These are phyloP conservation scores for Conistra vaccinii DNA, from an alignment of 2,888 invertebrate genomes.

Conservation along the genomic window DNA sequence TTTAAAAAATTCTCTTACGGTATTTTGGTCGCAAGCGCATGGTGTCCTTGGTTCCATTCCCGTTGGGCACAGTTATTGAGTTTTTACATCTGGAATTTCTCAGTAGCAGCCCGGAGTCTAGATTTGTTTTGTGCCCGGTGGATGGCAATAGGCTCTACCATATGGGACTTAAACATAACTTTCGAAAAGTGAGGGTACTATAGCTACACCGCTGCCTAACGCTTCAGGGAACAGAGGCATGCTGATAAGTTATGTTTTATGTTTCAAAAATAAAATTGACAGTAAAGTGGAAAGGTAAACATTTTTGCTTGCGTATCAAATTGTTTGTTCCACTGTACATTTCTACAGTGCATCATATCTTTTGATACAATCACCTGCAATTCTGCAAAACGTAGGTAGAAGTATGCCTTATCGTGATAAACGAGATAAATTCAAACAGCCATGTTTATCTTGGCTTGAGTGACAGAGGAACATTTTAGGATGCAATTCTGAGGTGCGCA, in stretches of 20 bases:
- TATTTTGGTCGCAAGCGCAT: no score
- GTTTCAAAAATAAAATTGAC: background rate
- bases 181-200: background rate
- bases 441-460: constrained; percentile 40
- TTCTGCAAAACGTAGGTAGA: constrained; percentile 21
- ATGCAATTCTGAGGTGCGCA: constrained; percentile 6
- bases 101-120: no score
- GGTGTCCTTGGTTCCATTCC: no score
- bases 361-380: constrained; percentile 53
- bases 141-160: background rate
- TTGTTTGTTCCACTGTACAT: constrained; percentile 1
- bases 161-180: background rate
- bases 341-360: constrained; percentile 31
- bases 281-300: background rate
- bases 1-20: no score
- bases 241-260: background rate
- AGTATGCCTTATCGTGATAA: constrained; percentile 45
- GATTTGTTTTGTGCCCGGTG: no score
- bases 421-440: constrained; percentile 34
- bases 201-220: no score
- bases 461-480: constrained; percentile 47
- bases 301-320: background rate
- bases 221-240: background rate
- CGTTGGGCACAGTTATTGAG: no score
- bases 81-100: no score